Evolutionary conservation across 2,888 invertebrate species (phyloP).

Genomic region (Mesoligia furuncula): DNA sequence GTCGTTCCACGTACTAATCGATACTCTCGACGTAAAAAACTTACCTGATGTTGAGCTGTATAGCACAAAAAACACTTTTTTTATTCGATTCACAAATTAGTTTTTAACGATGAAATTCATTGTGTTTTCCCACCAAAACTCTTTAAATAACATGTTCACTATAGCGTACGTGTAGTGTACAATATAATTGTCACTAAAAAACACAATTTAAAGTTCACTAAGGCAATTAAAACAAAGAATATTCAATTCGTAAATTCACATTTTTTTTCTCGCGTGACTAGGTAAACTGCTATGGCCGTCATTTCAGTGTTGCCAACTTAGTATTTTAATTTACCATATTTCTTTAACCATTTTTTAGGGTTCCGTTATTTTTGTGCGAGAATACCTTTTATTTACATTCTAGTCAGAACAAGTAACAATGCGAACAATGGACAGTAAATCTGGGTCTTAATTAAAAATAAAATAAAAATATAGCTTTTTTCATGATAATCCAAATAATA

Average conservation of each 20-base stretch:
- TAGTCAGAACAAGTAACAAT: background rate
- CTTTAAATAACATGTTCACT: conserved; percentile 44
- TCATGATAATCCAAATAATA: background rate
- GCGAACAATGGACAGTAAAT: background rate
- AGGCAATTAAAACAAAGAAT: conserved; percentile 65
- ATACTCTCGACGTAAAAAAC: conserved; percentile 78
- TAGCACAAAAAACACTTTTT: conserved; percentile 79
- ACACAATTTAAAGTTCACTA: conserved; percentile 51
- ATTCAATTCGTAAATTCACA: conserved; percentile 72
- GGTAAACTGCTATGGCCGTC: conserved; percentile 78
- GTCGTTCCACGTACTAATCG: conserved; percentile 75
- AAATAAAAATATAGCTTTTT: background rate
- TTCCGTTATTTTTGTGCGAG: conserved; percentile 15
- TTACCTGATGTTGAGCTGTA: conserved; percentile 74
- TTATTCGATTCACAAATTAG: conserved; percentile 68
- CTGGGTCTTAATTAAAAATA: background rate
- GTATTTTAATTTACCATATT: conserved; percentile 27
- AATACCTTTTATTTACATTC: background rate
- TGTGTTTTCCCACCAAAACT: conserved; percentile 54
- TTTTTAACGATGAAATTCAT: conserved; percentile 60
- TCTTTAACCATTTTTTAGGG: background rate
- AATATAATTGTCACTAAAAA: conserved; percentile 36
- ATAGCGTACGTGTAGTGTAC: conserved; percentile 8
- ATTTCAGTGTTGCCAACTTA: conserved; percentile 73
- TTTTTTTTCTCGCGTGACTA: conserved; percentile 80